A percentile compares a stretch with the other conserved stretches of the same genome.
These are phyloP conservation scores for Micropterix aruncella DNA, from an alignment of 2,888 invertebrate genomes.

Conservation along the genomic window DNA sequence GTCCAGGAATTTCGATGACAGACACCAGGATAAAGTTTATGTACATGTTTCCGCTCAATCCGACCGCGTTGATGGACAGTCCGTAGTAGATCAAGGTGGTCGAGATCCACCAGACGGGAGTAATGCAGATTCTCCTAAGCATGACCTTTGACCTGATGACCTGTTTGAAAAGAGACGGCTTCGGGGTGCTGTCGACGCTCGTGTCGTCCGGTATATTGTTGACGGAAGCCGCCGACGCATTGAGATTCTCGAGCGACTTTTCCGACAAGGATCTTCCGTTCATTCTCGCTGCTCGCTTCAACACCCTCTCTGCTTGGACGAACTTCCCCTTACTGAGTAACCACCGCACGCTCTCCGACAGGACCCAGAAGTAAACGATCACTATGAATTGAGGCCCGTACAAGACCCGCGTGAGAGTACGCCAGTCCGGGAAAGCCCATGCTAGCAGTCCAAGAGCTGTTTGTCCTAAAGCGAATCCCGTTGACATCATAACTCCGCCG, in stretches of 20 bases:
- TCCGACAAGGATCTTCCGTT: conserved; percentile 44
- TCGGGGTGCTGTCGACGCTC: neutral
- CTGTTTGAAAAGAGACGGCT: conserved; percentile 12
- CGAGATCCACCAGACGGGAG: conserved; percentile 51
- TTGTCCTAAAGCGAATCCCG: conserved; percentile 62
- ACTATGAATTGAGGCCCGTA: conserved; percentile 60
- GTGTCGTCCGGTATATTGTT: conserved; percentile 3
- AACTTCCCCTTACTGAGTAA: conserved; percentile 53
- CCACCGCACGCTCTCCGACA: conserved; percentile 69
- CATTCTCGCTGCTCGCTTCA: conserved; percentile 45
- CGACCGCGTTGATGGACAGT: conserved; percentile 47
- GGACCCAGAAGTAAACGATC: conserved; percentile 52
- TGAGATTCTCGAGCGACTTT: conserved; percentile 31
- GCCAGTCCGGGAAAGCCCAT: conserved; percentile 57
- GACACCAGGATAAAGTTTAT: conserved; percentile 45
- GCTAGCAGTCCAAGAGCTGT: conserved; percentile 56
- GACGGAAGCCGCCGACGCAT: conserved; percentile 7
- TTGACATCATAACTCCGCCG: conserved; percentile 56
- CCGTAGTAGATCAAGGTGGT: conserved; percentile 56
- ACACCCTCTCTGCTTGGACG: conserved; percentile 46
- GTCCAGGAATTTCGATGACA: conserved; percentile 46
- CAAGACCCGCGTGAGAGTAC: conserved; percentile 46
- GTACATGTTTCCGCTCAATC: conserved; percentile 48
- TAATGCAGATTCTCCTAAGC: conserved; percentile 31
- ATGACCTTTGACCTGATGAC: conserved; percentile 26